phyloP scores from a whole-genome alignment of 1,140 invertebrate genomes.

The Polypedilum vanderplanki region DNA sequence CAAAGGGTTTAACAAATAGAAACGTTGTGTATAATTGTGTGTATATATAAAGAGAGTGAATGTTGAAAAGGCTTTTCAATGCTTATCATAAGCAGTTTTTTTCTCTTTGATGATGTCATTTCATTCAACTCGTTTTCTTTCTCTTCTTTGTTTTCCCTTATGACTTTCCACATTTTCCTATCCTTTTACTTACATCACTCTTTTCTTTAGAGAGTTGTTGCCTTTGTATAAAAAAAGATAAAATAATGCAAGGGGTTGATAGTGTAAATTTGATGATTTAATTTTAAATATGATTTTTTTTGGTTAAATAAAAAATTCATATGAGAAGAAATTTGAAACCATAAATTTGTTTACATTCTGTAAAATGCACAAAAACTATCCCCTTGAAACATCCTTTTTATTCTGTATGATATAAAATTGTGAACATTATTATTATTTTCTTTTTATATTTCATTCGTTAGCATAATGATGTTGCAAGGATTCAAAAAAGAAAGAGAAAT shows the following conservation, averaged over 20 bases:
- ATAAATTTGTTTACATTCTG: too few relatives aligned
- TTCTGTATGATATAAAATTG: background rate
- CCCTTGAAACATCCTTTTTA: background rate
- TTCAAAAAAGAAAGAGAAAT: background rate
- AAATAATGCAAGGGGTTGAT: too few relatives aligned
- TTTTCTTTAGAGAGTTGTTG: too few relatives aligned
- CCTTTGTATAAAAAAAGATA: too few relatives aligned
- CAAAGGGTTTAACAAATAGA: slow-evolving; percentile 6
- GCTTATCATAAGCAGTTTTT: slow-evolving; percentile 18
- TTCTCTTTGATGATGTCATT: slow-evolving; percentile 17
- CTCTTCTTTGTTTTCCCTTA: background rate
- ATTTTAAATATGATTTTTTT: too few relatives aligned
- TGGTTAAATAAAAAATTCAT: too few relatives aligned
- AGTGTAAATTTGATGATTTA: too few relatives aligned
- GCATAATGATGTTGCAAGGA: slow-evolving; percentile 10
- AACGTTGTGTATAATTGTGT: slow-evolving; percentile 18
- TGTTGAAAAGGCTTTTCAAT: slow-evolving; percentile 18
- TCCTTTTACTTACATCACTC: background rate
- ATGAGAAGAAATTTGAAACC: too few relatives aligned
- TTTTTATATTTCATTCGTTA: background rate
- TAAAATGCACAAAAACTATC: too few relatives aligned
- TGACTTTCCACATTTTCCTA: slow-evolving; percentile 18
- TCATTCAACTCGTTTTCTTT: slow-evolving; percentile 3
- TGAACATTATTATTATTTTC: slow-evolving; percentile 5
- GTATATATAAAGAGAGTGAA: slow-evolving; percentile 5